Base-by-base conservation (phyloP, 2,113 vertebrate species). In the Xenus cinereus region DNA sequence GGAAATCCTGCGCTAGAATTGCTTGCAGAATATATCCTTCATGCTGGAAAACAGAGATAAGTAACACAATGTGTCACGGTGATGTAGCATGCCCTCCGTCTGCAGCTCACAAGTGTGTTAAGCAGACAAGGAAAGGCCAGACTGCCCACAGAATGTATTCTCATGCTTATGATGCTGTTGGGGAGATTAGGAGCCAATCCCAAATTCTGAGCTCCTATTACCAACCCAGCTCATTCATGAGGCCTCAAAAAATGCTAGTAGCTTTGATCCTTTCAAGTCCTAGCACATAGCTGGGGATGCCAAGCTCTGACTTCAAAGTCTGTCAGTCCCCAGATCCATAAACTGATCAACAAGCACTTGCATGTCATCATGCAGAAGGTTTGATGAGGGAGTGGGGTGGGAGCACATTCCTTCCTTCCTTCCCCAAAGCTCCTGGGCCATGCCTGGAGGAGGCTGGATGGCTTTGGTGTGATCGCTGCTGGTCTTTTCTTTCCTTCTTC, bases 401-500 rank as follows among this genome's bases (percentile, higher is more conserved):
- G 68, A 95, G 86, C 51, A 5, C 88, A 94, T 96, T 96, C 93
- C 35, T 97, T 93, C 75, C 60, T 62, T 64, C 27, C 37, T 92
- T 89, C 76, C 80, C 76, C 67, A 84, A 56, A 95, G 56, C 68
- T 95, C 80, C 76, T 89, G 76, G 53, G 83, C 82, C 59, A 41
- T 75, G 94, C 92, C 76, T 89, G 69, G 33, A 84, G 76, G 76
- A 92, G 60, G 62, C 90, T 92, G 90, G 57, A 57, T 95, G 83
- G 83, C 88, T 92, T 92, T 95, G 90, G 79, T 97, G 92, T 32
- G 66, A 97, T 89, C 89, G 95, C 94, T 97, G 84, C 97, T 96
- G 90, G 92, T 93, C 88, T 96, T 94, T 93, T 84, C 92, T 92
- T 95, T 96, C 96, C 80, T 96, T 96, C 90, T 90, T 96, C 92